Base-by-base conservation (phyloP, 1,140 invertebrate genomes). In the Anoplolepis gracilipes region DNA sequence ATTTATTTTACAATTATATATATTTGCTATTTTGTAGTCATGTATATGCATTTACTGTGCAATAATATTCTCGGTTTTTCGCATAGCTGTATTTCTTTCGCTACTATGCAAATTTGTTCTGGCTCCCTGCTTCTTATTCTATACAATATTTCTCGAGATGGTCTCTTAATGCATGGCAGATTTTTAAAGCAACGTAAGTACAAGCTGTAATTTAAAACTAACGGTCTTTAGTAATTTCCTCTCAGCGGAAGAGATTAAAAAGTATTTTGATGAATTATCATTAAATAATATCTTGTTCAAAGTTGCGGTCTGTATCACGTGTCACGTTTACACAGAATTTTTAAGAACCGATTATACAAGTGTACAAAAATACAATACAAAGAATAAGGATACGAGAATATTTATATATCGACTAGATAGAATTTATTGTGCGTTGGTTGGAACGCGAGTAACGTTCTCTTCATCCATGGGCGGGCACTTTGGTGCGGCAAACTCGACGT, bases 401-500 rank as follows among this genome's bases (percentile, higher is more conserved):
- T 65, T 76, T 77, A 77, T 59, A 77, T 77, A 82, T 77, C 73
- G 84, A 36, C 25, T 36, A 46, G 53, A 57, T 61, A 36, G 61
- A 79, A 85, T 78, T 85, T 77, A 77, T 65, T 36, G 33, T 46
- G 46, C 61, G 61, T 62, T 49, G 65, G 62, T 53, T 57, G 72
- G 55, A 28, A 16, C 30, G 46, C 65, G 79, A 87, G 72, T 79
- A 87, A 85, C 70, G 61, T 46, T 49, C 75, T 70, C 61, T 69
- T 87, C 67, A 42, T 67, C 73, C 49, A 16, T 25, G 70, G 39
- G 39, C 46, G 65, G 30, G 79, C 30, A 73, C 59, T 67, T 77
- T 55, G 64, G 59, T 49, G 28, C 69, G 65, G 49, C 49, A 79
- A 85, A 64, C 72, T 33, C 77, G 67, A 53, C 87, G 87, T 82